Percentiles rank a stretch among this genome's conserved stretches.
phyloP scores from a whole-genome alignment of 2,888 invertebrate species.

The Plagiodera versicolora region DNA sequence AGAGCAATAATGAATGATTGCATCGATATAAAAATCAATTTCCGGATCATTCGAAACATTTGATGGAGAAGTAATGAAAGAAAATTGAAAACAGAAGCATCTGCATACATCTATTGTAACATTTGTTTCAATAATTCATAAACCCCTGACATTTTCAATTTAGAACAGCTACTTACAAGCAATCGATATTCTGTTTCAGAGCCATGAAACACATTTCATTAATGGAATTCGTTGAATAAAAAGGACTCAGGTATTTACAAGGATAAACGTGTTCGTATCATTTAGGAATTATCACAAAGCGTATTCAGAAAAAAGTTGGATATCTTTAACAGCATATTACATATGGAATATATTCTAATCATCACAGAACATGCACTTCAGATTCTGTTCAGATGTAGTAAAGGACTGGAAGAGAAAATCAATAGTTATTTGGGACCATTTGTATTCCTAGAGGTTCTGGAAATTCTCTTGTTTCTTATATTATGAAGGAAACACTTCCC shows the following conservation, averaged over 20 bases:
- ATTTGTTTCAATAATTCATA: neutral
- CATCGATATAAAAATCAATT: slow-evolving; percentile 10
- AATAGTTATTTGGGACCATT: neutral
- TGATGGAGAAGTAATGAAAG: slow-evolving; percentile 12
- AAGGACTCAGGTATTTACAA: neutral
- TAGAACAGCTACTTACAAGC: slow-evolving; percentile 6
- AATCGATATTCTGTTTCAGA: neutral
- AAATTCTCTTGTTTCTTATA: neutral
- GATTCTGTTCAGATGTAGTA: neutral
- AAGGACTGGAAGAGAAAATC: neutral
- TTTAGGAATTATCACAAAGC: neutral
- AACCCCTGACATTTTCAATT: slow-evolving; percentile 5
- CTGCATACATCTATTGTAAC: neutral
- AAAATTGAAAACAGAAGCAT: slow-evolving; percentile 21
- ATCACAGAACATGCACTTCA: neutral
- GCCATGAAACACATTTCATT: neutral
- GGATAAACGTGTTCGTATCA: neutral
- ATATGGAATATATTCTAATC: no score
- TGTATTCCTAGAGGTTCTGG: neutral
- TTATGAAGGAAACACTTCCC: neutral
- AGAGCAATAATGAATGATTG: neutral
- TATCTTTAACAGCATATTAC: neutral
- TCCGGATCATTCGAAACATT: slow-evolving; percentile 13
- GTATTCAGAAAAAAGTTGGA: neutral
- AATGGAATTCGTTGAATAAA: neutral